Conservation (phyloP, 2,113 vertebrate species). For the Paedocypris sp. region DNA sequence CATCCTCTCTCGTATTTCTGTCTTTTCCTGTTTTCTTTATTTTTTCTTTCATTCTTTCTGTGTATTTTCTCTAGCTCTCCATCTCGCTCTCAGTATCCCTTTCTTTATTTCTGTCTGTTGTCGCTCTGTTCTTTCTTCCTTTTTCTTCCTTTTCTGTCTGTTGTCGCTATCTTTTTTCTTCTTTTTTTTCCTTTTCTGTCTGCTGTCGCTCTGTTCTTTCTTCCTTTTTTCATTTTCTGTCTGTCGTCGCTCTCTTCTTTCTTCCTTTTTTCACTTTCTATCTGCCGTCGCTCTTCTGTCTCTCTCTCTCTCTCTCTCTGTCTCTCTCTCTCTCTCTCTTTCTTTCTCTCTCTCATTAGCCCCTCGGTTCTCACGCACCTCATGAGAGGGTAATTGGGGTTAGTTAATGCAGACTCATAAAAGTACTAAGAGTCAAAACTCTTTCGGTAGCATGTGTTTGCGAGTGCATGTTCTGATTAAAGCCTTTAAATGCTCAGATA, state of each 20-base stretch:
- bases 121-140: slow-evolving; percentile 3
- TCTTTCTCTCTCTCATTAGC: slow-evolving; percentile 38
- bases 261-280: slow-evolving; percentile 13
- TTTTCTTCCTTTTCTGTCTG: slow-evolving; percentile 6
- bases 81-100: slow-evolving; percentile 23
- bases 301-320: too few relatives aligned
- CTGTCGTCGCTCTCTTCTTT: slow-evolving; percentile 4
- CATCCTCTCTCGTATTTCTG: slow-evolving; percentile 27
- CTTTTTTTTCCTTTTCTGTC: too few relatives aligned
- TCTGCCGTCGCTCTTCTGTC: too few relatives aligned
- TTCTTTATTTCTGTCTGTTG: too few relatives aligned
- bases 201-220: too few relatives aligned
- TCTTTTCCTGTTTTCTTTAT: too few relatives aligned
- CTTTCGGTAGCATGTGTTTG: slow-evolving; percentile 37
- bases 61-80: slow-evolving; percentile 1
- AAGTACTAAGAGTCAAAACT: slow-evolving; percentile 30
- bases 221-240: too few relatives aligned
- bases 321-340: not conserved
- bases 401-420: slow-evolving; percentile 45
- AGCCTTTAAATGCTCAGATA: slow-evolving; percentile 29
- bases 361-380: slow-evolving; percentile 32
- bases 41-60: too few relatives aligned
- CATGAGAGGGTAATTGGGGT: slow-evolving; percentile 46
- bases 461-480: slow-evolving; percentile 30
- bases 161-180: slow-evolving; percentile 29